Conservation (phyloP, 2,888 invertebrate genomes). For the Andrena bicolor region DNA sequence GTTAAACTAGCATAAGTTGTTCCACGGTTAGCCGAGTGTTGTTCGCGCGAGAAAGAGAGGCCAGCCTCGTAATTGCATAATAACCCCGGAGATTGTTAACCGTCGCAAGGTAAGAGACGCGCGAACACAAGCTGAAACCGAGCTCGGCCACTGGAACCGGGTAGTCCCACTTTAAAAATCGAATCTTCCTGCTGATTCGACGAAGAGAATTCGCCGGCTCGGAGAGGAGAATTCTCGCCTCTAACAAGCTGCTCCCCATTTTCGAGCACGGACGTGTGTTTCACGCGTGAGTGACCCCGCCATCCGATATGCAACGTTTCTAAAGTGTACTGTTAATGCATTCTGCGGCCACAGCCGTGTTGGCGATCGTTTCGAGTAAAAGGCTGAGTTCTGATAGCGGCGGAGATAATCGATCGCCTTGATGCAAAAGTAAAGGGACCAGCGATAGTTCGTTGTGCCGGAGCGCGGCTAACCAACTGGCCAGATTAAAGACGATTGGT, state of each 20-base stretch:
- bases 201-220: too few relatives aligned
- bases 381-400: conserved; percentile 5
- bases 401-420: neutral
- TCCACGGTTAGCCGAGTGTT: conserved; percentile 34
- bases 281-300: too few relatives aligned
- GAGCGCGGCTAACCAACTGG: neutral
- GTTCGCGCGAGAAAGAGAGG: conserved; percentile 24
- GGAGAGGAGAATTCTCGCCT: too few relatives aligned
- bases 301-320: neutral
- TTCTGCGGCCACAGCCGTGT: neutral
- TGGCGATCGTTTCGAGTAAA: conserved; percentile 5
- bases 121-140: neutral
- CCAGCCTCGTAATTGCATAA: conserved; percentile 40
- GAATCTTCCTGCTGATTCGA: too few relatives aligned
- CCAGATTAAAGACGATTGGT: conserved; percentile 7
- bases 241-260: too few relatives aligned
- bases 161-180: too few relatives aligned
- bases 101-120: conserved; percentile 19
- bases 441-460: neutral
- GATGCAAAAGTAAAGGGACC: conserved; percentile 8
- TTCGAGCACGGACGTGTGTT: too few relatives aligned
- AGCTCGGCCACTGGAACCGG: too few relatives aligned
- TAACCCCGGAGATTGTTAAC: conserved; percentile 35
- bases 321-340: neutral
- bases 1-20: conserved; percentile 58